Base-by-base conservation (phyloP, 2,888 invertebrate genomes). In the Cyrtodaria siliqua region DNA sequence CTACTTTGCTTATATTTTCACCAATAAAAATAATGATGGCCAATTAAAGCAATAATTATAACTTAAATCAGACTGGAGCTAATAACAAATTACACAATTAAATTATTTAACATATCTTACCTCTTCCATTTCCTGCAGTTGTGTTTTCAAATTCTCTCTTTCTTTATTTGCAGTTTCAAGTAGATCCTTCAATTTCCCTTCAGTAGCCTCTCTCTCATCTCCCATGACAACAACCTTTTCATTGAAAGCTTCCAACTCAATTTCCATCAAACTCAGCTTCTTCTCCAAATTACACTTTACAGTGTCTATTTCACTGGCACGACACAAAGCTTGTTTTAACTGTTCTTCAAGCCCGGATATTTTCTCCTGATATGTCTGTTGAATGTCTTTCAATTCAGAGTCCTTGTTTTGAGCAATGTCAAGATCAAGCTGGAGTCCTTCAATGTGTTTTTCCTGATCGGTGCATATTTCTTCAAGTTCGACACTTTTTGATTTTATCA, bases 191-290 rank as follows among this genome's bases (percentile, higher is more conserved):
- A 26, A 29, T 27, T 8, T 29, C 33, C 29, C 55, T 56, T 29
- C 27, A 33, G n/a, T 12, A 72, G 64, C 55, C 56, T 23, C 29
- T 50, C 42, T 64, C 60, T 38, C 59, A 14, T 18, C 53, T 49
- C 60, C 66, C 12, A 64, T 24, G n/a, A 47, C 66, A 3, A 23
- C 59, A 23, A 66, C 33, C 50, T 52, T 71, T 33, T 71, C 71
- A 59, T 59, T 64, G 0, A 60, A 3, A 33, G 6, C 4, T 33
- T 33, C 12, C 6, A 33, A 33, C 33, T 33, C 33, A 1, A 6
- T 38, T 56, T 56, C 33, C 2, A 33, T 14, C n/a, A 14, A 16
- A 8, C 14, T 18, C 4, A 27, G 27, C 18, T 27, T 26, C 33
- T 26, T 55, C 26, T 55, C 55, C 4, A 55, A n/a, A n/a, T 55